These are phyloP conservation scores for Microcebus tavaratra DNA, from an alignment of 2,113 vertebrate species.

Conservation along the genomic window DNA sequence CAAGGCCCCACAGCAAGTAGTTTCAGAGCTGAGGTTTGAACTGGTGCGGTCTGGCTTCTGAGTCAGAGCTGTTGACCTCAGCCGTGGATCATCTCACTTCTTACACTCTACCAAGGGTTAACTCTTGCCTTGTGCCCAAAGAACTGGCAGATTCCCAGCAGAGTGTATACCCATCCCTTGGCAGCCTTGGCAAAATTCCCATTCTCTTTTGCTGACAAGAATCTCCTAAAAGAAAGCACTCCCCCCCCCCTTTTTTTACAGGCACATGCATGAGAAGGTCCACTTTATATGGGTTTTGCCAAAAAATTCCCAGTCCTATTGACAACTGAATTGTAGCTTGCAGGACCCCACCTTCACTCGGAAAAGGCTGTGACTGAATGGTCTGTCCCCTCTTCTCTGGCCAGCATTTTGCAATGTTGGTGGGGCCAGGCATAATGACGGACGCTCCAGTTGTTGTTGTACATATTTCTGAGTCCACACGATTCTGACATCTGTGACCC, in stretches of 20 bases:
- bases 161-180: background rate
- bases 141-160: conserved; percentile 27
- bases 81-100: background rate
- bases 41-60: background rate
- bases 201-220: background rate
- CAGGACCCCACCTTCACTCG: background rate
- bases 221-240: background rate
- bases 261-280: background rate
- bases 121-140: conserved; percentile 12
- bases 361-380: background rate
- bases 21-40: background rate
- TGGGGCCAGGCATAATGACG: background rate
- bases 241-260: background rate
- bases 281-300: background rate
- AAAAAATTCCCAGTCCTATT: conserved; percentile 43
- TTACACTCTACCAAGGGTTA: conserved; percentile 24
- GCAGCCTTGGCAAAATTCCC: background rate
- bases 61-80: background rate
- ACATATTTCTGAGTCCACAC: background rate
- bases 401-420: background rate
- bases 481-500: conserved; percentile 48
- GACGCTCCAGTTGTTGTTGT: conserved; percentile 43
- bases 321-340: background rate
- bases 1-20: background rate
- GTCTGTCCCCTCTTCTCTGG: background rate